Base-by-base conservation (phyloP, 2,888 invertebrate genomes). In the Prosopocoilus inquinatus region DNA sequence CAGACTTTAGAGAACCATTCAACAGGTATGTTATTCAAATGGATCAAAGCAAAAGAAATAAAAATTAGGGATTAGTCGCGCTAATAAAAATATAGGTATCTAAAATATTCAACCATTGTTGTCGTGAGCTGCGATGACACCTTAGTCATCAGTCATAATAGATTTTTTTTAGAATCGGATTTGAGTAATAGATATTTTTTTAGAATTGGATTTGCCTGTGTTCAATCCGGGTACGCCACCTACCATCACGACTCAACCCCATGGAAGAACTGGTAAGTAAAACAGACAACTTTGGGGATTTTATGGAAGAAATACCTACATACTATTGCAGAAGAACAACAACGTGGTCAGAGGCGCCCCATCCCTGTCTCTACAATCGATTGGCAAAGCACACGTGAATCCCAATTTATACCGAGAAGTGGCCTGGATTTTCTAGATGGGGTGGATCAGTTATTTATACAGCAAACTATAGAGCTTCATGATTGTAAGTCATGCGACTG, bases 391-490 rank as follows among this genome's bases (percentile, higher is more conserved):
- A 81, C 79, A 13, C 76, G 77, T 41, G 76, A 81, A 4, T 79
- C 82, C 0, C 85, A 86, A 66, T 81, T 86, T 65, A 82, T 83
- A 57, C 86, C 89, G 0, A 75, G 84, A 36, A 80, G 84, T 41
- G 90, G 90, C 9, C 79, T 88, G 58, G 88, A 89, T 70, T 88
- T 89, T 71, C 80, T 91, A 41, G 81, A 82, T 47, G 88, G 87
- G 16, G 82, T 86, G 46, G 82, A 86, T 53, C 86, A 84, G 45
- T 76, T 90, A 3, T 82, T 86, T 60, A 87, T 91, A 53, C 89
- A 91, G 70, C 91, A 91, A 76, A 89, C 91, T 39, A 85, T 91
- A 41, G 91, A 92, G 71, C 75, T 91, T 8, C 82, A 84, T 70
- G 88, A 90, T 73, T 75, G 90, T 90, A 76, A 77, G 84, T 5